Base-by-base conservation (phyloP, 2,888 invertebrate species). In the Drosophila picticornis region DNA sequence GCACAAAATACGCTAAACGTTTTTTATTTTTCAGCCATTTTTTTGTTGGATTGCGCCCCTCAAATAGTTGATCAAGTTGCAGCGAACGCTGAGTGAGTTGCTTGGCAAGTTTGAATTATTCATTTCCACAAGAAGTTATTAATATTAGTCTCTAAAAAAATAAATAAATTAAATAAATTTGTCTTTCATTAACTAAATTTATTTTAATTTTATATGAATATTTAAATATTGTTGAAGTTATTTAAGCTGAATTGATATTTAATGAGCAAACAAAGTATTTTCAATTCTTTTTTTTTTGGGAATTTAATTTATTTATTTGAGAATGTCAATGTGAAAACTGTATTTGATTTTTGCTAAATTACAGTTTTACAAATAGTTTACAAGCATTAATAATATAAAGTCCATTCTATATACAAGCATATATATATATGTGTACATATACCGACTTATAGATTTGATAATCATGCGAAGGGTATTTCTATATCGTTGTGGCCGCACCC, bases 1-100 rank as follows among this genome's bases (percentile, higher is more conserved):
- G 34, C 63, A 67, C 79, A 81, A 81, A 78, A 74, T 70, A 69
- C 79, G 70, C 78, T 74, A 77, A 77, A 70, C 78, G 66, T 77
- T 78, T 51, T 60, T 60, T 43, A 57, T 61, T 61, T 55, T 48
- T 32, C 48, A 46, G 19, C 63, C 51, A 22, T 25, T 32, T 10
- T 36, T 34, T 10, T 40, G 27, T 25, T 57, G n/a, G 29, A 16
- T 43, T 57, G 25, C n/a, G 36, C 27, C 16, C 11, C 31, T 43
- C 25, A 29, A 64, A 65, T 27, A 59, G 50, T 59, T 36, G 13
- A n/a, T 27, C 56, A 63, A 56, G 50, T 67, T 61, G 48, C 63
- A 71, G 36, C 31, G 80, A 31, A 22, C 29, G 1, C 40, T 31
- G 56, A 46, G 62, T 80, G 64, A 53, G 77, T 80, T 77, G 43